Evolutionary conservation across 2,797 vertebrate genomes (phyloP).

Genomic region (Eremophila alpestris): DNA sequence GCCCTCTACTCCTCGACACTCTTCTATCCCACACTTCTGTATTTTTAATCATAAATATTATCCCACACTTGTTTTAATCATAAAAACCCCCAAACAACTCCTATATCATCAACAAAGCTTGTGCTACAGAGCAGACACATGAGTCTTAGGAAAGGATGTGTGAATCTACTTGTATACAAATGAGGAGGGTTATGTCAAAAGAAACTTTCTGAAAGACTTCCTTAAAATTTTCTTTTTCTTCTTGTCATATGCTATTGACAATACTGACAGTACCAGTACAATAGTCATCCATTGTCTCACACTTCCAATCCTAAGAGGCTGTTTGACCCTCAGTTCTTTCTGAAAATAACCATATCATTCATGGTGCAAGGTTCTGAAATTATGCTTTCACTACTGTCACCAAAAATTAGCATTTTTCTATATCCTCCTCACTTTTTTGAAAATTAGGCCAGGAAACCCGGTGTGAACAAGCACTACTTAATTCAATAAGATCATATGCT

Average conservation of each 20-base stretch:
- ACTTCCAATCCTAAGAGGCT: neutral
- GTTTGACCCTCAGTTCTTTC: neutral
- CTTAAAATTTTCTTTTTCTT: neutral
- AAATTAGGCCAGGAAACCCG: neutral
- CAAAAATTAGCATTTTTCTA: neutral
- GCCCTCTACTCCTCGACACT: neutral
- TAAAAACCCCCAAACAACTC: rapidly evolving
- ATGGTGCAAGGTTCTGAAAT: neutral
- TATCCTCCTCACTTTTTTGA: neutral
- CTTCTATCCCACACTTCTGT: neutral
- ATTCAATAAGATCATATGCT: neutral
- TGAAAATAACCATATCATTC: neutral
- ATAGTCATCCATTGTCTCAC: neutral
- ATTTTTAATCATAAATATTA: neutral
- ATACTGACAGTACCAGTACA: neutral
- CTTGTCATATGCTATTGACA: neutral
- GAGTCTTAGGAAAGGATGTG: neutral
- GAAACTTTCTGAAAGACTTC: neutral
- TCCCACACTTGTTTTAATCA: neutral
- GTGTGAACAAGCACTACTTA: neutral
- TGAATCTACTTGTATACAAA: neutral
- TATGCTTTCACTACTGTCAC: neutral
- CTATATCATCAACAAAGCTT: neutral
- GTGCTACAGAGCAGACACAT: neutral
- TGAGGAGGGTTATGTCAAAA: neutral